Conservation (phyloP, 2,113 vertebrate species). For the Nematolebias whitei region DNA sequence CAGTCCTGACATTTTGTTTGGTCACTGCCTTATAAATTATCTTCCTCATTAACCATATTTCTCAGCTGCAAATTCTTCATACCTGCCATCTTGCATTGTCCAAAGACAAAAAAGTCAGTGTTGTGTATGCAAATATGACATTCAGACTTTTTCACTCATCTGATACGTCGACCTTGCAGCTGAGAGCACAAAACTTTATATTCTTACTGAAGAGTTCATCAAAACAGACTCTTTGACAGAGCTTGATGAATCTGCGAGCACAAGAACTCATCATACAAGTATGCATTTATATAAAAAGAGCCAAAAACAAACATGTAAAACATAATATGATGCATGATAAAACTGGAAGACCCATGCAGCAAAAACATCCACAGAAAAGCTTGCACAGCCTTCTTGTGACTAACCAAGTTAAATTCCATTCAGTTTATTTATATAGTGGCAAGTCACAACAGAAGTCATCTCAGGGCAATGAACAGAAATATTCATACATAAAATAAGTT, state of each 20-base stretch:
- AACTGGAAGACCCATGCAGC: too few species aligned
- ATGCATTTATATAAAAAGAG: slow-evolving; percentile 8
- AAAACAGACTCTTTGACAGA: neutral
- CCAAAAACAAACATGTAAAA: too few species aligned
- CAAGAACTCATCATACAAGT: neutral
- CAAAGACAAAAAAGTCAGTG: slow-evolving; percentile 69
- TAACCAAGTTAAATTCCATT: too few species aligned
- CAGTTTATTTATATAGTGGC: too few species aligned
- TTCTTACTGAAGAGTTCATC: slow-evolving; percentile 33
- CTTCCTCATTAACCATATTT: slow-evolving; percentile 70
- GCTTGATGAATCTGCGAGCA: slow-evolving; percentile 4
- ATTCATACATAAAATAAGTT: too few species aligned
- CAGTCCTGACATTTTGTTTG: slow-evolving; percentile 74
- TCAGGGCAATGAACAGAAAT: too few species aligned
- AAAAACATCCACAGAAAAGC: too few species aligned
- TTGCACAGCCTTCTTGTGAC: too few species aligned
- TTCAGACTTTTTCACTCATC: slow-evolving; percentile 75
- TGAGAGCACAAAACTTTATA: slow-evolving; percentile 45
- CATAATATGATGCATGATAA: too few species aligned
- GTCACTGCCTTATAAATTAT: slow-evolving; percentile 70
- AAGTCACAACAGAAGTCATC: too few species aligned
- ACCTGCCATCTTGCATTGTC: slow-evolving; percentile 63
- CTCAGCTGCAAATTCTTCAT: slow-evolving; percentile 50
- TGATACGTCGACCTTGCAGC: slow-evolving; percentile 65
- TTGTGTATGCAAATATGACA: slow-evolving; percentile 83